These are phyloP conservation scores for Cydia pomonella DNA, from an alignment of 1,140 invertebrate genomes.

Conservation along the genomic window DNA sequence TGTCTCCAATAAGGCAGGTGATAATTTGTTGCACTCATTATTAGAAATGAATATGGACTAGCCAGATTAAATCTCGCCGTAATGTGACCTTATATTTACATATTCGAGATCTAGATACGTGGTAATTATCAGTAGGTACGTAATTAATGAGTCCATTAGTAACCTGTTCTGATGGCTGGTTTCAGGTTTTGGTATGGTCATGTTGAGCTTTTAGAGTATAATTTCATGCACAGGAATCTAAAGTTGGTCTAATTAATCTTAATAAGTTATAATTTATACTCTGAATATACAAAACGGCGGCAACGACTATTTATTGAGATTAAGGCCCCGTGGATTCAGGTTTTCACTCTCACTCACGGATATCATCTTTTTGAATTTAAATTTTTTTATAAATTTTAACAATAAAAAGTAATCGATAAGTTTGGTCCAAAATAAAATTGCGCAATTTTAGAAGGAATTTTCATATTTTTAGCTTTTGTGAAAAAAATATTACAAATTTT, in stretches of 20 bases:
- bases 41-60: constrained; percentile 27
- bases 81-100: constrained; percentile 28
- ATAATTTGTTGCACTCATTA: constrained; percentile 27
- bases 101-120: constrained; percentile 23
- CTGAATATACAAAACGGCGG: too few species aligned
- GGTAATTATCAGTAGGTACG: not conserved
- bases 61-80: constrained; percentile 16
- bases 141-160: constrained; percentile 15
- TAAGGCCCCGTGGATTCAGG: too few species aligned
- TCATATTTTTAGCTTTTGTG: too few species aligned
- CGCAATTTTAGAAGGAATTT: too few species aligned
- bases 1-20: constrained; percentile 27
- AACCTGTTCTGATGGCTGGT: not conserved
- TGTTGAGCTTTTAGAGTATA: not conserved
- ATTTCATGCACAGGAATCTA: not conserved
- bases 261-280: not conserved
- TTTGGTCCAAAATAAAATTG: too few species aligned
- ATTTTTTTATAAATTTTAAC: too few species aligned
- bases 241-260: not conserved
- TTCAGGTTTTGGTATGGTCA: constrained; percentile 11
- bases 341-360: too few species aligned
- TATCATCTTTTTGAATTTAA: too few species aligned
- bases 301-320: too few species aligned
- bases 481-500: too few species aligned
- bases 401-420: too few species aligned